A percentile compares a stretch with the other conserved stretches of the same genome.
These are phyloP conservation scores for Drosophila stalkeri DNA, from an alignment of 2,888 invertebrate species.

Conservation along the genomic window DNA sequence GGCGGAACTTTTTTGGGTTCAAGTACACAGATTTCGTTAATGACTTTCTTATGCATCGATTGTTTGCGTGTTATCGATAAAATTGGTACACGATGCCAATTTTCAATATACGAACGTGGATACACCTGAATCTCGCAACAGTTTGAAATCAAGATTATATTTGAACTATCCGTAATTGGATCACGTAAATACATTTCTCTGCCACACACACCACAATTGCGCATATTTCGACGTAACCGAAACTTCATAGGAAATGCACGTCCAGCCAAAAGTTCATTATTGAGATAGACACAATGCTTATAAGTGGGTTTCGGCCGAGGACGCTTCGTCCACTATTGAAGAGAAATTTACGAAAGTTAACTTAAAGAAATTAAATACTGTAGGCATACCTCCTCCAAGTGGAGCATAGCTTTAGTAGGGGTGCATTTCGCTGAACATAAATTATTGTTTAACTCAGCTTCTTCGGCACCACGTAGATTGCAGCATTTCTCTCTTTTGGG, in stretches of 20 bases:
- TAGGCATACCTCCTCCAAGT: conserved; percentile 57
- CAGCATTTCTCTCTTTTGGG: conserved; percentile 26
- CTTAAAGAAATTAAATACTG: neutral
- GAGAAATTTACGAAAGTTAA: neutral
- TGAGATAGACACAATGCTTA: conserved; percentile 48
- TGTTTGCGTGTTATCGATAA: conserved; percentile 37
- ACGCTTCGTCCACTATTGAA: conserved; percentile 48
- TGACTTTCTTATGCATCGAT: conserved; percentile 36
- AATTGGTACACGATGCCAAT: conserved; percentile 65
- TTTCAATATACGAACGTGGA: conserved; percentile 42
- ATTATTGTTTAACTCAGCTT: conserved; percentile 32
- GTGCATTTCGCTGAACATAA: conserved; percentile 50
- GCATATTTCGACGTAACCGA: conserved; percentile 49
- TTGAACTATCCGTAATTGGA: conserved; percentile 52
- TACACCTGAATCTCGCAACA: conserved; percentile 67
- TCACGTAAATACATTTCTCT: conserved; percentile 45
- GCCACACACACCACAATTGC: conserved; percentile 50
- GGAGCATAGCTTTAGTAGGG: conserved; percentile 51
- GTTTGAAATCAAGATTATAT: conserved; percentile 49
- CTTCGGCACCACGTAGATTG: conserved; percentile 42
- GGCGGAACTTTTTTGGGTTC: conserved; percentile 36
- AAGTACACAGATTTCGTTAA: conserved; percentile 43
- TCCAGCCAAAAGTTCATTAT: conserved; percentile 52
- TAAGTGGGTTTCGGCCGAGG: conserved; percentile 56
- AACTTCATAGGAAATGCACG: conserved; percentile 61